phyloP scores from a whole-genome alignment of 2,797 vertebrate species.

The Falco berigora region DNA sequence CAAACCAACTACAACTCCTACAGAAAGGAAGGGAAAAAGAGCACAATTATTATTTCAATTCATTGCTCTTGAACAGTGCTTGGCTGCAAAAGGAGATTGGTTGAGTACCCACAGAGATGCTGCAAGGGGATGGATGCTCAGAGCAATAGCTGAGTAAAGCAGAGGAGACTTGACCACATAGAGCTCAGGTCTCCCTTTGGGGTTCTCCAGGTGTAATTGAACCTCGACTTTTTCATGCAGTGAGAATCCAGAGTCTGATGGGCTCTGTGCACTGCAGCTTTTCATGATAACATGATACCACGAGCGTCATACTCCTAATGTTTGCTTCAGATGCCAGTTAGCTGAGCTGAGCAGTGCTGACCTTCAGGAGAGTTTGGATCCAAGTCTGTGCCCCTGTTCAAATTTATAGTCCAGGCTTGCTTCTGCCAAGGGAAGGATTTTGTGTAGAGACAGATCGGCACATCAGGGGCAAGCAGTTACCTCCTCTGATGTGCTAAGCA shows the following conservation, averaged over 20 bases:
- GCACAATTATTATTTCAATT: neutral
- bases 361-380: neutral
- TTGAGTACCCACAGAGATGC: neutral
- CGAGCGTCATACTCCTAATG: neutral
- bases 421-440: neutral
- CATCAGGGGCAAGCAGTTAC: neutral
- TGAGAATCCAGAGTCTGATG: neutral
- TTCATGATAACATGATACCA: neutral
- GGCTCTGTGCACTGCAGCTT: neutral
- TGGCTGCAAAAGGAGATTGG: neutral
- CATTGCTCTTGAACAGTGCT: neutral
- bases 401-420: neutral
- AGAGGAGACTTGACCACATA: neutral
- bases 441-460: neutral
- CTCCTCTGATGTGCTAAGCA: neutral
- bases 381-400: neutral
- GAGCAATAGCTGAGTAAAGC: neutral
- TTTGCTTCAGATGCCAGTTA: neutral
- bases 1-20: neutral
- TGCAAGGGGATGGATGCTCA: neutral
- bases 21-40: neutral
- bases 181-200: neutral
- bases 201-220: neutral
- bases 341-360: neutral
- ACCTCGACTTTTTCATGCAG: neutral